A percentile compares a stretch with the other conserved stretches of the same genome.
These are phyloP conservation scores for Phalanger gymnotis DNA, from an alignment of 2,797 vertebrate species.

Conservation along the genomic window DNA sequence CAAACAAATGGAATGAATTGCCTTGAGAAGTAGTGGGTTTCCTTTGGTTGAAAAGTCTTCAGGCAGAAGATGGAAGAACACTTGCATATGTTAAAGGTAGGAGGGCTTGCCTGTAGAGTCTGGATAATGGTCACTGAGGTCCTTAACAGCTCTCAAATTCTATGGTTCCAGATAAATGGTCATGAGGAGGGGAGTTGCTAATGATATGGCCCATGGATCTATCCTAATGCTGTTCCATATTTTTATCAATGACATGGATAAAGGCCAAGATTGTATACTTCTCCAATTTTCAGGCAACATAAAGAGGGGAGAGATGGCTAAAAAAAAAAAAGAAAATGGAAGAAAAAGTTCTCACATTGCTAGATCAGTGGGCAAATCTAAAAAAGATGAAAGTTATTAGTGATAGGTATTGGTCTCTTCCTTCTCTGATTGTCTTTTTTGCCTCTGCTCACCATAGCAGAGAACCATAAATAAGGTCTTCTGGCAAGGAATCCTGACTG, in stretches of 20 bases:
- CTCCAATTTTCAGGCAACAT: not conserved
- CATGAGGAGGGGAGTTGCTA: not conserved
- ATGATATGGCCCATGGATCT: not conserved
- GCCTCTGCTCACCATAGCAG: not conserved
- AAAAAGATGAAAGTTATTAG: not conserved
- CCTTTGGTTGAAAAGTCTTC: not conserved
- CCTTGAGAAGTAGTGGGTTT: not conserved
- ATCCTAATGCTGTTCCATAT: not conserved
- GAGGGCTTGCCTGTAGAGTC: too few species aligned
- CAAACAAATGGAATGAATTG: not conserved
- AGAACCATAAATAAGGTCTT: not conserved
- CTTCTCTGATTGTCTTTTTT: not conserved
- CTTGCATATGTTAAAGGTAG: too few species aligned
- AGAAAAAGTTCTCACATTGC: too few species aligned
- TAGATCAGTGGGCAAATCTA: too few species aligned
- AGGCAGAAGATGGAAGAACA: not conserved
- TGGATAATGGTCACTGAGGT: too few species aligned
- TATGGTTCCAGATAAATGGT: not conserved
- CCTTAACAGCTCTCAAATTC: too few species aligned
- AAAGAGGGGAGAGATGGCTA: not conserved
- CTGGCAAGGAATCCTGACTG: too few species aligned
- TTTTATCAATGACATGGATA: not conserved
- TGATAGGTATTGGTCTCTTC: not conserved
- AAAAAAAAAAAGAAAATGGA: not conserved
- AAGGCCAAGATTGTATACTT: not conserved